Evolutionary conservation across 2,797 vertebrate genomes (phyloP), one percentile per base, ranked within the genome.

Genomic region (Pangasius larnaudii): DNA sequence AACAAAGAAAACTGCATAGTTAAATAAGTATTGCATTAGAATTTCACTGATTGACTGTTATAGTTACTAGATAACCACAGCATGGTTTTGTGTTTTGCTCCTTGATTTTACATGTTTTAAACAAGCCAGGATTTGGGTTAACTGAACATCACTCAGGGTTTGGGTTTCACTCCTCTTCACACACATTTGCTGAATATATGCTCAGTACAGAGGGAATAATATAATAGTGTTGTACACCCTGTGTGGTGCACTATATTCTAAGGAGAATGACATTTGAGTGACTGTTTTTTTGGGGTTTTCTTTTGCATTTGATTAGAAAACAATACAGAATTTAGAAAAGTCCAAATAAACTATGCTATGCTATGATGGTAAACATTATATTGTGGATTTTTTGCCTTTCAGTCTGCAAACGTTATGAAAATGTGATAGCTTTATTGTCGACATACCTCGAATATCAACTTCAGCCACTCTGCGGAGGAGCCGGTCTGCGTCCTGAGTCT

Each of bases 391-490:
- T 39, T 51, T 77, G 14, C 42, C 5, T n/a, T 51, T 51, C 4
- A 49, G 1, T 27, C 46, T 39, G 30, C 53, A 39, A 39, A 59
- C 53, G 5, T 58, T 30, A 24, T 5, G 27, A 36, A 59, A 59
- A 61, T 6, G 7, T 16, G 6, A 65, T 6, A 8, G 0, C 6
- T 19, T 56, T 80, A 46, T 9, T 5, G 65, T 22, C 72, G 8
- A 91, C 92, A 16, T 91, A 93, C 93, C 89, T 77, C 88, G 85
- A 58, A 85, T 69, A 13, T 83, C 85, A 18, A 92, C 74, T 56
- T 92, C 89, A 36, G 67, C 80, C 36, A 93, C 88, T 88, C 89
- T 91, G 65, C 85, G 59, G 56, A 91, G 86, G 13, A 94, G 91
- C 39, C 92, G 89, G 1, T 88, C 79, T 0, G 59, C 46, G 0